Conservation (phyloP, 2,888 invertebrate species). For the Netelia virgata region DNA sequence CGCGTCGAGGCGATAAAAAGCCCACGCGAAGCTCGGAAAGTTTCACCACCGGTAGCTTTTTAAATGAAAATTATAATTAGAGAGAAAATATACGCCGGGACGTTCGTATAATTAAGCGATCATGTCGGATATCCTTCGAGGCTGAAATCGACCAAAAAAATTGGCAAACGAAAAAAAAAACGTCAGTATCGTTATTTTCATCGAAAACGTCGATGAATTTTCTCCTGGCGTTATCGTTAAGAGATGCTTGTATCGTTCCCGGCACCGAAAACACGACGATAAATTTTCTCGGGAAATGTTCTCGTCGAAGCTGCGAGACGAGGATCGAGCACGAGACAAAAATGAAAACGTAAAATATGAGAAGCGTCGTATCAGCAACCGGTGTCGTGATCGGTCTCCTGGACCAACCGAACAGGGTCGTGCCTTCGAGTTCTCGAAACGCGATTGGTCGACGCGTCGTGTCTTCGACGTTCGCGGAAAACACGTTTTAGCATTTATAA, state of each 20-base stretch:
- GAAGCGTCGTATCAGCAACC: slow-evolving; percentile 67
- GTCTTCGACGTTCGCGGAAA: slow-evolving; percentile 70
- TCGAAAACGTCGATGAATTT: background rate
- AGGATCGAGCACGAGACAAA: background rate
- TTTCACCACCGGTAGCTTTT: slow-evolving; percentile 44
- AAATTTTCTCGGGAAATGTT: slow-evolving; percentile 36
- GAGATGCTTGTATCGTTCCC: slow-evolving; percentile 3
- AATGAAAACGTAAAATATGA: slow-evolving; percentile 5
- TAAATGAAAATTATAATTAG: slow-evolving; percentile 12
- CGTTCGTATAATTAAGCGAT: too few species aligned
- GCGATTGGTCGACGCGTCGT: slow-evolving; percentile 73
- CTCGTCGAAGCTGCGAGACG: background rate
- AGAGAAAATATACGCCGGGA: slow-evolving; percentile 23
- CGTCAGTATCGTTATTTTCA: background rate
- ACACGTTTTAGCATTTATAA: slow-evolving; percentile 77
- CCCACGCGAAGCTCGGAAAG: slow-evolving; percentile 31
- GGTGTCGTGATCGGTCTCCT: slow-evolving; percentile 62
- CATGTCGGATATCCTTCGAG: background rate
- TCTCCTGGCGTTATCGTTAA: background rate
- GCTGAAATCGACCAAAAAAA: background rate
- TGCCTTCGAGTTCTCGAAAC: slow-evolving; percentile 71
- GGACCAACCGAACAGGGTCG: slow-evolving; percentile 67
- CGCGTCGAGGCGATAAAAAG: slow-evolving; percentile 15
- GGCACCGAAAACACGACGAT: slow-evolving; percentile 44
- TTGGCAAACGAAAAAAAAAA: background rate